Evolutionary conservation across 2,797 vertebrate genomes (phyloP).

Genomic region (Hypotaenidia philippensis): DNA sequence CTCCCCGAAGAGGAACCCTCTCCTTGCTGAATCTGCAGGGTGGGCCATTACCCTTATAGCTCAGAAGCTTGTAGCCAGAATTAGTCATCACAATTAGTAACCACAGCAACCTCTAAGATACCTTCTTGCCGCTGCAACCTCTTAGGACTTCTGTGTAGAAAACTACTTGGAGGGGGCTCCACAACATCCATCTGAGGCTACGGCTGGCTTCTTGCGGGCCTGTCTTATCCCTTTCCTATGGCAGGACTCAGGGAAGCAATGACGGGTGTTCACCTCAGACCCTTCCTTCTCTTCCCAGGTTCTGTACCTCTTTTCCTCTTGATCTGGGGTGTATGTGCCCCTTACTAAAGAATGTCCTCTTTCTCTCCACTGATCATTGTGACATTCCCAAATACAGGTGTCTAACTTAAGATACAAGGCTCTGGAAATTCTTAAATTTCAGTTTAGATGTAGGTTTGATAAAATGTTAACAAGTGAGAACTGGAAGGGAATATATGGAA

Average conservation of each 20-base stretch:
- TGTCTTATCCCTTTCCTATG: neutral
- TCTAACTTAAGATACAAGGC: neutral
- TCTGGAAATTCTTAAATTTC: neutral
- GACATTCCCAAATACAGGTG: accelerated
- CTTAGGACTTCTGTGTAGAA: neutral
- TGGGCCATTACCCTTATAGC: neutral
- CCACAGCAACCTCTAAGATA: neutral
- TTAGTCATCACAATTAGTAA: accelerated
- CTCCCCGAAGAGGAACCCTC: neutral
- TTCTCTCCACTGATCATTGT: neutral
- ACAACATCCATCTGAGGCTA: neutral
- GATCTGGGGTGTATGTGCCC: neutral
- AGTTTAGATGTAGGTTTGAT: neutral
- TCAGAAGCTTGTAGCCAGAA: neutral
- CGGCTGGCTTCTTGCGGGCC: neutral
- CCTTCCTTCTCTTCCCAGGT: neutral
- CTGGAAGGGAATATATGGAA: neutral
- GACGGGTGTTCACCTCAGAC: neutral
- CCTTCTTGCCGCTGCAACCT: neutral
- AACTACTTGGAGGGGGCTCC: neutral
- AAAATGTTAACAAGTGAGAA: neutral
- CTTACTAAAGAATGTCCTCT: neutral
- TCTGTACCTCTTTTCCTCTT: neutral
- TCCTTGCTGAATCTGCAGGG: neutral
- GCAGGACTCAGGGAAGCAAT: neutral